These are phyloP conservation scores for Chirona hameri DNA, from an alignment of 2,888 invertebrate genomes.

Conservation along the genomic window DNA sequence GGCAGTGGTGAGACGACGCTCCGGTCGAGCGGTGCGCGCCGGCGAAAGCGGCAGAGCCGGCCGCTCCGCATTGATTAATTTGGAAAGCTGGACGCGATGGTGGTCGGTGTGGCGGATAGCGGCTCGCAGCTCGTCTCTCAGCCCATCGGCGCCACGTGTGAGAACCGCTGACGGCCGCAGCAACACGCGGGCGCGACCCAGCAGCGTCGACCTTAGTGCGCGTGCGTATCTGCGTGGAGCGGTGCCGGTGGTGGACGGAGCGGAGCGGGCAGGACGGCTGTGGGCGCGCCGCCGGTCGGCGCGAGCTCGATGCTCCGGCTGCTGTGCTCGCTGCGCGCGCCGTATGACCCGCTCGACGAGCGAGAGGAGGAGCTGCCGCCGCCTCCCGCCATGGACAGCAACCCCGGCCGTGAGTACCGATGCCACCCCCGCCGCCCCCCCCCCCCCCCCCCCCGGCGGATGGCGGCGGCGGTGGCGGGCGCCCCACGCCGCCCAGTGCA, in stretches of 20 bases:
- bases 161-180: no score
- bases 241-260: no score
- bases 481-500: background rate
- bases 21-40: background rate
- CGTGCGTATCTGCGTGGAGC: no score
- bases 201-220: no score
- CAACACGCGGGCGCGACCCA: no score
- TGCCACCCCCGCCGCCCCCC: background rate
- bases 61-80: background rate
- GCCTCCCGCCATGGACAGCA: background rate
- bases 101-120: background rate
- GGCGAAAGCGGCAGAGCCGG: background rate
- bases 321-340: conserved; percentile 10
- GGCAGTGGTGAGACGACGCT: no score
- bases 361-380: background rate
- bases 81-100: background rate
- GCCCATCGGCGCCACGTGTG: no score
- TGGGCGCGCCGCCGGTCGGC: background rate
- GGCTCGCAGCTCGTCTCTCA: background rate
- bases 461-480: background rate
- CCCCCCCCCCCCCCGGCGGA: no score
- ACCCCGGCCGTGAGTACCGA: background rate
- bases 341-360: conserved; percentile 10
- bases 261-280: no score
- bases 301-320: background rate